phyloP scores from a whole-genome alignment of 1,140 invertebrate genomes.

The Brachionus sp. region DNA sequence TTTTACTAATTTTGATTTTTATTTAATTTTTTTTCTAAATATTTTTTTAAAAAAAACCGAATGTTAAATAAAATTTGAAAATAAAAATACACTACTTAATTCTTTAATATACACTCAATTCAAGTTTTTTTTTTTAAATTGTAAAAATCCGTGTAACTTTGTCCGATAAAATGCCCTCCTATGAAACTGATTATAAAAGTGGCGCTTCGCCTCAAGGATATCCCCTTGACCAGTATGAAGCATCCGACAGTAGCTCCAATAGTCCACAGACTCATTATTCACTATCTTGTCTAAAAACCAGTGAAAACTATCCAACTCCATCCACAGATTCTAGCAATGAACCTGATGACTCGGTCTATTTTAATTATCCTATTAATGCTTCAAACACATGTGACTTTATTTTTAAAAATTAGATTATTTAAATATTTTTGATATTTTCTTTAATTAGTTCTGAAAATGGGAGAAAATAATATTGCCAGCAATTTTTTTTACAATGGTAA shows the following conservation, averaged over 20 bases:
- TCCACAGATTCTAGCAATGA: slow-evolving; percentile 31
- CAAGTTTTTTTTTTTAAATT: background rate
- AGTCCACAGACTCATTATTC: background rate
- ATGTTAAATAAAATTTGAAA: slow-evolving; percentile 44
- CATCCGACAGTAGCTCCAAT: background rate
- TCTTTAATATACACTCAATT: background rate
- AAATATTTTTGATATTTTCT: background rate
- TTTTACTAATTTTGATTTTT: slow-evolving; percentile 5
- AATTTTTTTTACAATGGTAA: background rate
- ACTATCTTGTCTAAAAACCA: background rate
- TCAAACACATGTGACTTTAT: background rate
- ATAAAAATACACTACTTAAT: background rate
- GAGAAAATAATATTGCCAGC: background rate
- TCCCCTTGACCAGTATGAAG: slow-evolving; percentile 11
- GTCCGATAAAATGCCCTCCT: background rate
- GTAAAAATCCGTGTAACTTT: background rate
- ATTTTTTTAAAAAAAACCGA: slow-evolving; percentile 2
- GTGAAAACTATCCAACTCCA: slow-evolving; percentile 21
- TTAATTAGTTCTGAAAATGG: background rate
- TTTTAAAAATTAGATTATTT: background rate
- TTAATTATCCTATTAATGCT: background rate
- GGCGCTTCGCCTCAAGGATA: background rate
- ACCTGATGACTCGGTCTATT: background rate
- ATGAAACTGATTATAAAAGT: background rate
- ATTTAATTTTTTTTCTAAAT: background rate